Conservation (phyloP, 1,140 invertebrate genomes). For the Drosophila bocki region DNA sequence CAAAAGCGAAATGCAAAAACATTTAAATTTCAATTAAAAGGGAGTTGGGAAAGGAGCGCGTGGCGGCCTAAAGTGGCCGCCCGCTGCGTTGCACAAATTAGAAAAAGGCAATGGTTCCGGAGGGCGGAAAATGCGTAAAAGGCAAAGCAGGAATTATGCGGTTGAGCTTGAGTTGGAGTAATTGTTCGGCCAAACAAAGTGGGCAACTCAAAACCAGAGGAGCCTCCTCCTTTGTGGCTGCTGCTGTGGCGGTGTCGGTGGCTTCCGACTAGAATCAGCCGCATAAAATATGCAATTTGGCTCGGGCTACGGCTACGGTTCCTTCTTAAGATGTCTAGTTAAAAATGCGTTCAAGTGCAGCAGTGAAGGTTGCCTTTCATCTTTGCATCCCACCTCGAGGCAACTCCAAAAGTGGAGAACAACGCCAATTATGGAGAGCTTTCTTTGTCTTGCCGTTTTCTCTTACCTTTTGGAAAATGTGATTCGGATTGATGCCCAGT, state of each 20-base stretch:
- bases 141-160: constrained; percentile 45
- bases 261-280: constrained; percentile 25
- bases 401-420: constrained; percentile 14
- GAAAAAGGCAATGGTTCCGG: constrained; percentile 52
- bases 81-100: constrained; percentile 67
- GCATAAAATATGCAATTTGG: constrained; percentile 65
- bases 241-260: constrained; percentile 11
- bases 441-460: constrained; percentile 20
- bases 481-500: constrained; percentile 83
- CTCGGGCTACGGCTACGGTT: not conserved
- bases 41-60: constrained; percentile 26
- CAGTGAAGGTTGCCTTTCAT: not conserved
- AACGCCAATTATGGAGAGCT: constrained; percentile 17
- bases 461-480: constrained; percentile 84
- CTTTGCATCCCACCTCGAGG: not conserved
- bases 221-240: constrained; percentile 30
- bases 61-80: constrained; percentile 66
- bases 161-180: constrained; percentile 38
- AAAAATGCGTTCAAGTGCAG: constrained; percentile 43
- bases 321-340: constrained; percentile 34
- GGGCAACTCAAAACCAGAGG: constrained; percentile 37
- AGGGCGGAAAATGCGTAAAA: constrained; percentile 56
- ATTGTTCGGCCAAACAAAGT: constrained; percentile 67
- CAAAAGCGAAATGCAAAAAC: constrained; percentile 75
- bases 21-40: constrained; percentile 83